Evolutionary conservation across 2,888 invertebrate genomes (phyloP).

Genomic region (Adela reaumurella): DNA sequence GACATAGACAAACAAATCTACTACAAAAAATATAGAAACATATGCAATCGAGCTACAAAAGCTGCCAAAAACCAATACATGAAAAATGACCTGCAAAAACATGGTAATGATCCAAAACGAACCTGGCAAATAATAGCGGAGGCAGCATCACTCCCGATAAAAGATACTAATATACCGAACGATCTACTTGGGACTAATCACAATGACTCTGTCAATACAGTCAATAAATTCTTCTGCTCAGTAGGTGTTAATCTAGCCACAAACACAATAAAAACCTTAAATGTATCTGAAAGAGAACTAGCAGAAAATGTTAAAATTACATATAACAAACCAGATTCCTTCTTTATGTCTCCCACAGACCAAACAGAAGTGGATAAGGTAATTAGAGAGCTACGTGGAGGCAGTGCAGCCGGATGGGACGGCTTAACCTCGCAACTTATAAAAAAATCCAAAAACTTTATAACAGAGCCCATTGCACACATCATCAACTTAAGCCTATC

Average conservation of each 20-base stretch:
- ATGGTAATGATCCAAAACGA: neutral
- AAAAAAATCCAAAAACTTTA: neutral
- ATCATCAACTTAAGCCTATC: neutral
- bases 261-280: neutral
- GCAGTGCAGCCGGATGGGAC: neutral
- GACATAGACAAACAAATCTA: neutral
- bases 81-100: neutral
- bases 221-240: neutral
- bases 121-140: neutral
- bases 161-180: neutral
- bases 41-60: neutral
- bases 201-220: neutral
- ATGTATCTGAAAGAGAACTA: neutral
- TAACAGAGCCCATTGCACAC: neutral
- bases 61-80: neutral
- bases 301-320: neutral
- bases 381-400: neutral
- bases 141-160: neutral
- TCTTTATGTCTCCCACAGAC: neutral
- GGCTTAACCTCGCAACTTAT: neutral
- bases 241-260: neutral
- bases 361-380: neutral
- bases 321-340: neutral
- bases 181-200: neutral
- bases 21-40: slow-evolving; percentile 1